phyloP scores from a whole-genome alignment of 2,888 invertebrate genomes.

The Acrobasis repandana region DNA sequence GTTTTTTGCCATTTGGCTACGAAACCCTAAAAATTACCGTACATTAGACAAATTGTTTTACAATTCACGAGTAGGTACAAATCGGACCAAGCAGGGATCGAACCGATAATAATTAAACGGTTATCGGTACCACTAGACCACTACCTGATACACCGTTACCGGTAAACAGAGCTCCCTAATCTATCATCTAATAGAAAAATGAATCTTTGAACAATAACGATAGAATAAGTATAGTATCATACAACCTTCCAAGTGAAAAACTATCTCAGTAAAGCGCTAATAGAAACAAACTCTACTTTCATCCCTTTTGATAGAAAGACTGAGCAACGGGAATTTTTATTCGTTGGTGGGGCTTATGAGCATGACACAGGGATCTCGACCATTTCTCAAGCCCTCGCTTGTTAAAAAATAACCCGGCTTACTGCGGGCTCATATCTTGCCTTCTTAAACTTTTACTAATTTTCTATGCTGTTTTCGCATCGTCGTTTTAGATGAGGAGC shows the following conservation, averaged over 20 bases:
- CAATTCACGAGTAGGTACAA: too few relatives aligned
- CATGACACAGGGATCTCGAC: constrained; percentile 37
- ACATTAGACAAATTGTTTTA: too few relatives aligned
- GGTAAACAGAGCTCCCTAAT: too few relatives aligned
- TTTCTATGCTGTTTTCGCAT: constrained; percentile 29
- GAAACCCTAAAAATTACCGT: too few relatives aligned
- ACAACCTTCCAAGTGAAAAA: not conserved
- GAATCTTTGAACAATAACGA: too few relatives aligned
- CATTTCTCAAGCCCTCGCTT: constrained; percentile 37
- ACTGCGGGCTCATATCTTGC: constrained; percentile 27
- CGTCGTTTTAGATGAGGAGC: not conserved
- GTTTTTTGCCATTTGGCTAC: too few relatives aligned
- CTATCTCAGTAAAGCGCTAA: constrained; percentile 32
- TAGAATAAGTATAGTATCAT: too few relatives aligned
- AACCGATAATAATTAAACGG: too few relatives aligned
- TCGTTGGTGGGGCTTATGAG: constrained; percentile 39
- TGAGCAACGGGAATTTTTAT: constrained; percentile 49
- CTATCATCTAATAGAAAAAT: too few relatives aligned
- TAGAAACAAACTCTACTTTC: constrained; percentile 48
- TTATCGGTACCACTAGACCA: too few relatives aligned
- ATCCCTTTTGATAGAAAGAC: constrained; percentile 57
- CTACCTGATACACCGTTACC: too few relatives aligned
- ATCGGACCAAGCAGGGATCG: too few relatives aligned
- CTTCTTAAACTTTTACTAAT: constrained; percentile 9
- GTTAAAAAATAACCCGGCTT: constrained; percentile 24